A percentile compares a stretch with the other conserved stretches of the same genome.
Conservation (phyloP, 2,888 invertebrate genomes). For the Himalopsyche anomala region DNA sequence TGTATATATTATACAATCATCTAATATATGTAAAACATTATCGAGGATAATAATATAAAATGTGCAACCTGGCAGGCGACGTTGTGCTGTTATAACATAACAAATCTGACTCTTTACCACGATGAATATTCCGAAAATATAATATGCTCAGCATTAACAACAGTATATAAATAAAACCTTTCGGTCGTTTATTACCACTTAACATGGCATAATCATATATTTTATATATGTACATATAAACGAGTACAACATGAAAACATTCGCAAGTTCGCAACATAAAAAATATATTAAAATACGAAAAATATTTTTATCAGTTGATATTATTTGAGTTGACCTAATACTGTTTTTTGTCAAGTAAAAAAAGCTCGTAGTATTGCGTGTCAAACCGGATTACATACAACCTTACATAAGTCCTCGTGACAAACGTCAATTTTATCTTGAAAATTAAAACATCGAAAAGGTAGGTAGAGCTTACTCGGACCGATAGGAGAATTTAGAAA, state of each 20-base stretch:
- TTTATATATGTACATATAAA: not conserved
- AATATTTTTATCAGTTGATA: not conserved
- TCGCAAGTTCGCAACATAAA: not conserved
- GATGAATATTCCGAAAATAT: too few species aligned
- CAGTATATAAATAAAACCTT: conserved; percentile 34
- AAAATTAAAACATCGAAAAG: conserved; percentile 38
- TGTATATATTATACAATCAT: too few species aligned
- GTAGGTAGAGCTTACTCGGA: not conserved
- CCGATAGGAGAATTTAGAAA: not conserved
- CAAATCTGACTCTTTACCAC: too few species aligned
- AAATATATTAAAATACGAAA: not conserved
- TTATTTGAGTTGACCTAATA: not conserved
- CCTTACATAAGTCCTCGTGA: conserved; percentile 27
- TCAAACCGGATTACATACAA: conserved; percentile 14
- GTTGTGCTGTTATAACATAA: too few species aligned
- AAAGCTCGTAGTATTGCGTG: conserved; percentile 17
- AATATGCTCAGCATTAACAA: too few species aligned
- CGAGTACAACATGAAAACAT: not conserved
- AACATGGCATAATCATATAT: conserved; percentile 1
- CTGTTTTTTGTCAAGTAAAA: conserved; percentile 7
- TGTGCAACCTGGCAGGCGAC: too few species aligned
- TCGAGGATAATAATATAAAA: too few species aligned
- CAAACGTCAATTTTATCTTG: conserved; percentile 35
- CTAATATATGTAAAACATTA: too few species aligned
- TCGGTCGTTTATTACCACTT: not conserved